phyloP scores from a whole-genome alignment of 2,797 vertebrate species.

The Salmo trutta region DNA sequence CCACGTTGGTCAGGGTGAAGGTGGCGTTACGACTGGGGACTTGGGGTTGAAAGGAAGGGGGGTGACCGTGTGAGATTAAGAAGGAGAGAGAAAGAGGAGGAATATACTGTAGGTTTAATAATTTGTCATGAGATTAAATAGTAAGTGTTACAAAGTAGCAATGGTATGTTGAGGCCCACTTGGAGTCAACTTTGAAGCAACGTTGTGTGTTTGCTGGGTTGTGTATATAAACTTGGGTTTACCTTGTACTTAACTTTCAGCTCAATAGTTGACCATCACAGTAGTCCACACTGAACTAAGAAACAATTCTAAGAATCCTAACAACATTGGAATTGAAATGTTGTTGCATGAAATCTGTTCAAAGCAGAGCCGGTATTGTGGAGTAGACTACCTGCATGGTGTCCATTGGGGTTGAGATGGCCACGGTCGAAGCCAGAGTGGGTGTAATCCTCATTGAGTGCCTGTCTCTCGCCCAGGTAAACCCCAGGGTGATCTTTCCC shows the following conservation, averaged over 20 bases:
- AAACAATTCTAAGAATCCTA: background rate
- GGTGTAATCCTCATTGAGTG: conserved; percentile 76
- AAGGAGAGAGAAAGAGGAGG: background rate
- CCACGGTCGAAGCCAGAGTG: conserved; percentile 76
- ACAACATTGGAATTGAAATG: background rate
- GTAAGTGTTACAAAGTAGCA: background rate
- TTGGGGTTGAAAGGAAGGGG: conserved; percentile 28
- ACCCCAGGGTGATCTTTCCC: conserved; percentile 65
- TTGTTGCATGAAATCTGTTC: background rate
- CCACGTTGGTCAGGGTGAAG: conserved; percentile 77
- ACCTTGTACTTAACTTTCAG: background rate
- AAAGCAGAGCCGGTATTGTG: background rate
- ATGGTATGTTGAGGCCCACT: background rate
- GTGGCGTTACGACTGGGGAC: conserved; percentile 74
- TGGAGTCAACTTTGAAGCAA: background rate
- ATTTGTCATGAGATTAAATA: background rate
- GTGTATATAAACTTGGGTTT: background rate
- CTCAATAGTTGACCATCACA: background rate
- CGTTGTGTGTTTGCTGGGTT: background rate
- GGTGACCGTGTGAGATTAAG: background rate
- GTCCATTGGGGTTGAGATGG: conserved; percentile 79
- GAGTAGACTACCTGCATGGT: conserved; percentile 70
- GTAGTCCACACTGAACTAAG: background rate
- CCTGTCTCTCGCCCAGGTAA: conserved; percentile 72
- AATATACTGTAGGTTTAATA: background rate